Evolutionary conservation across 2,888 invertebrate species (phyloP).

Genomic region (Oithona nana): DNA sequence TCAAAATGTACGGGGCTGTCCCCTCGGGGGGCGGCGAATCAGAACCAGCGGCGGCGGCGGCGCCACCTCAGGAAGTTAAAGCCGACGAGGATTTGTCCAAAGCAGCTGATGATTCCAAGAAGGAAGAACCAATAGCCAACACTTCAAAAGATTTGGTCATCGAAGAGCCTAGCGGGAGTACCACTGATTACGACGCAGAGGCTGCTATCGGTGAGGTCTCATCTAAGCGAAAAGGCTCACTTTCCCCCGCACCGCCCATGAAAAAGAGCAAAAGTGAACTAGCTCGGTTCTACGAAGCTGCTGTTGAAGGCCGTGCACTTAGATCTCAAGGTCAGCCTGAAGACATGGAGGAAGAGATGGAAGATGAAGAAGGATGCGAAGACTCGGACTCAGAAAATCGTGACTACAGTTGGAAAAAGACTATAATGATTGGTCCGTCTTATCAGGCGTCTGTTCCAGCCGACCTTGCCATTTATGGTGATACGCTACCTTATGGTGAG

Average conservation of each 20-base stretch:
- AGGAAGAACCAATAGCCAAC: neutral
- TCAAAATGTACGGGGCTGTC: slow-evolving; percentile 64
- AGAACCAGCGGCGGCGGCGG: neutral
- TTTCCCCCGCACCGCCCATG: neutral
- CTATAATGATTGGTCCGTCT: slow-evolving; percentile 65
- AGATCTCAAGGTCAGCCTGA: slow-evolving; percentile 18
- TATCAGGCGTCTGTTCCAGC: slow-evolving; percentile 76
- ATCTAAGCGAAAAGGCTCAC: neutral
- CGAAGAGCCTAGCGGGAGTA: neutral
- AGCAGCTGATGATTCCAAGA: slow-evolving; percentile 27
- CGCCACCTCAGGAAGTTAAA: neutral
- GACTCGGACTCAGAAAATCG: slow-evolving; percentile 36
- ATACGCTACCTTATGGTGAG: slow-evolving; percentile 53
- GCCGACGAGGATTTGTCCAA: neutral
- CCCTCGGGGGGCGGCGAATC: slow-evolving; percentile 9
- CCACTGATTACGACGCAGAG: neutral
- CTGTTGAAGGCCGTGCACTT: slow-evolving; percentile 6
- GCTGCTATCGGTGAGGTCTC: neutral
- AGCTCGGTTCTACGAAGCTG: slow-evolving; percentile 9
- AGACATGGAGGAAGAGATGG: slow-evolving; percentile 25
- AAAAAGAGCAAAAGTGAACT: slow-evolving; percentile 15
- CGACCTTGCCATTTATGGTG: slow-evolving; percentile 75
- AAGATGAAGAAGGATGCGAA: slow-evolving; percentile 25
- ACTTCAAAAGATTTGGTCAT: neutral
- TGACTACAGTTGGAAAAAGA: slow-evolving; percentile 59